Evolutionary conservation across 1,140 invertebrate species (phyloP), one percentile per base, ranked within the genome.

Genomic region (Drosophila tropicalis): DNA sequence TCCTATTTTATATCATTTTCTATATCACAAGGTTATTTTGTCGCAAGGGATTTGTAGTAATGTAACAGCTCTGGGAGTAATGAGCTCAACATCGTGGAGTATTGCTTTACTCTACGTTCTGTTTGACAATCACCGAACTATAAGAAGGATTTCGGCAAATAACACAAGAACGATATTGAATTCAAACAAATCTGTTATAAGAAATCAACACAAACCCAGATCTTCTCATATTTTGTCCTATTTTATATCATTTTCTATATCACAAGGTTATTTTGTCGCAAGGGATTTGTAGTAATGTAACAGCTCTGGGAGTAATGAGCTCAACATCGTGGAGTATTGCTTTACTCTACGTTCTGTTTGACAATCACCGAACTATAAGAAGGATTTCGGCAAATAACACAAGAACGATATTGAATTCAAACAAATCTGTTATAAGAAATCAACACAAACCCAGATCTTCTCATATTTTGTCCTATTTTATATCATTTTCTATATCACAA

Each of bases 71-170:
- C 41, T 64, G 58, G 29, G 0, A 25, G 29, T 22, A 2, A 34
- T 55, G 58, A 76, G 70, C 72, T 58, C 41, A 62, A 62, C 73
- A 81, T 62, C 44, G 70, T 79, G 72, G 70, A 57, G 10, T 67
- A 13, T 56, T 57, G 44, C 39, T 13, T 61, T 81, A 19, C 13
- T 90, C 1, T 90, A 15, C 75, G 85, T 86, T 86, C 80, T 81
- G 70, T 80, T 86, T 73, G 85, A 90, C 85, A 81, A 86, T 86
- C 75, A 44, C 79, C 81, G 75, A 86, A 68, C 36, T 67, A 54
- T 15, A 22, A 0, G 3, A 67, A 32, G 9, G 2, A 72, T 61
- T 61, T 72, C 75, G 67, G 70, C 63, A 54, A 81, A 83, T 72
- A 83, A 83, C 81, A 83, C 78, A 75, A 78, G 72, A 81, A 81